Conservation (phyloP, 2,888 invertebrate genomes). For the Amiota communis region DNA sequence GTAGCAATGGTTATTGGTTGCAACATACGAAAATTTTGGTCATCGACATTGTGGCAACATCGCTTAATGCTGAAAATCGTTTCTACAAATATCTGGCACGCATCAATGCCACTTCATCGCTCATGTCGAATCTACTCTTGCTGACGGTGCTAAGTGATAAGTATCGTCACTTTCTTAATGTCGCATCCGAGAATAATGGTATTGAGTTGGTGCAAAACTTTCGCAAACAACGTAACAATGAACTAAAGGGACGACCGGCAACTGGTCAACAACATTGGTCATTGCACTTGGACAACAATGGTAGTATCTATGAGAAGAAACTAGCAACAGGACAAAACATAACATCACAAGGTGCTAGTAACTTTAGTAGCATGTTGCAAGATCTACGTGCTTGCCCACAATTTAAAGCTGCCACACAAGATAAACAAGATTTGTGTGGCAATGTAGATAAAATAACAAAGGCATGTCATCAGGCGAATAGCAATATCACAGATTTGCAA, state of each 20-base stretch:
- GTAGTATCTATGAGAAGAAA: slow-evolving; percentile 39
- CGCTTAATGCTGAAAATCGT: slow-evolving; percentile 70
- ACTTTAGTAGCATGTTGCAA: slow-evolving; percentile 12
- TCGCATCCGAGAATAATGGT: slow-evolving; percentile 64
- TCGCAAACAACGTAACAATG: slow-evolving; percentile 52
- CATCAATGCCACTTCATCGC: slow-evolving; percentile 55
- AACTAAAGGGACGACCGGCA: not conserved
- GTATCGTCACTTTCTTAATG: slow-evolving; percentile 71
- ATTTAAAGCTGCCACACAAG: slow-evolving; percentile 6
- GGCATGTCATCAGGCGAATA: slow-evolving; percentile 15
- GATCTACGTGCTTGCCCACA: slow-evolving; percentile 11
- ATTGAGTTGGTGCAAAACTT: slow-evolving; percentile 68
- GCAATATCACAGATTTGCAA: slow-evolving; percentile 26
- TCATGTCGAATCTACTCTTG: slow-evolving; percentile 69
- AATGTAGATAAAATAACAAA: slow-evolving; percentile 6
- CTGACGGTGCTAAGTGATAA: slow-evolving; percentile 73
- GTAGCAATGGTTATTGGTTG: not conserved
- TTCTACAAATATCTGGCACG: slow-evolving; percentile 71
- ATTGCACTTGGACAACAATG: slow-evolving; percentile 54
- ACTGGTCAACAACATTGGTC: slow-evolving; percentile 49
- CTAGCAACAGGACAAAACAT: not conserved
- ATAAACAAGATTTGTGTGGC: not conserved
- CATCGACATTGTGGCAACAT: slow-evolving; percentile 71
- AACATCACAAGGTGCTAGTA: not conserved
- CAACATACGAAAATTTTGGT: slow-evolving; percentile 70